Evolutionary conservation across 2,888 invertebrate genomes (phyloP).

Genomic region (Chaetoderma sp.): DNA sequence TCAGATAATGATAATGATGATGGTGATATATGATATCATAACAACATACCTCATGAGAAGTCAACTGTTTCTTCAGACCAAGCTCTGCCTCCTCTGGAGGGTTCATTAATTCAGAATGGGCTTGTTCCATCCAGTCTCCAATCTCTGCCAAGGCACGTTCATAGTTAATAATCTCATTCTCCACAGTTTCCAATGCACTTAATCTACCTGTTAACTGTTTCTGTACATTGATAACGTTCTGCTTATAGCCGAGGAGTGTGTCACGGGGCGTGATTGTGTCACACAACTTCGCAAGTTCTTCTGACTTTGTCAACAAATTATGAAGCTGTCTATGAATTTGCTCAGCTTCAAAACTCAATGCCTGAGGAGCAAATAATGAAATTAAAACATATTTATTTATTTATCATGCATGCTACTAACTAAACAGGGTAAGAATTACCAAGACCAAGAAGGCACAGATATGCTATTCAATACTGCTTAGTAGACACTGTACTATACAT

Average conservation of each 20-base stretch:
- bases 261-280: constrained; percentile 44
- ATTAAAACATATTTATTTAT: no score
- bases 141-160: constrained; percentile 93
- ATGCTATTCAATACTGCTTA: not conserved
- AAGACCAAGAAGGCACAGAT: not conserved
- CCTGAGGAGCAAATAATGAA: constrained; percentile 33
- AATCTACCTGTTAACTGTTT: constrained; percentile 40
- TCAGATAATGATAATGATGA: no score
- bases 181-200: constrained; percentile 88
- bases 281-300: constrained; percentile 51
- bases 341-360: constrained; percentile 46
- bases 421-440: not conserved
- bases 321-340: constrained; percentile 47
- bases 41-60: constrained; percentile 51
- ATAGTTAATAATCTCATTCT: constrained; percentile 96
- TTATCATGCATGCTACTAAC: not conserved
- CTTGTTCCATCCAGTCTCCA: constrained; percentile 89
- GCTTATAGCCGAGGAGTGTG: constrained; percentile 43
- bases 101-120: constrained; percentile 72
- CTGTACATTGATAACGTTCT: constrained; percentile 42
- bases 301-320: constrained; percentile 46
- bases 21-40: no score
- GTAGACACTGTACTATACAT: not conserved
- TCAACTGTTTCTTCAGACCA: constrained; percentile 52
- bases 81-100: constrained; percentile 51